Base-by-base conservation (phyloP, 2,888 invertebrate genomes). In the Drosophila buzzatii region DNA sequence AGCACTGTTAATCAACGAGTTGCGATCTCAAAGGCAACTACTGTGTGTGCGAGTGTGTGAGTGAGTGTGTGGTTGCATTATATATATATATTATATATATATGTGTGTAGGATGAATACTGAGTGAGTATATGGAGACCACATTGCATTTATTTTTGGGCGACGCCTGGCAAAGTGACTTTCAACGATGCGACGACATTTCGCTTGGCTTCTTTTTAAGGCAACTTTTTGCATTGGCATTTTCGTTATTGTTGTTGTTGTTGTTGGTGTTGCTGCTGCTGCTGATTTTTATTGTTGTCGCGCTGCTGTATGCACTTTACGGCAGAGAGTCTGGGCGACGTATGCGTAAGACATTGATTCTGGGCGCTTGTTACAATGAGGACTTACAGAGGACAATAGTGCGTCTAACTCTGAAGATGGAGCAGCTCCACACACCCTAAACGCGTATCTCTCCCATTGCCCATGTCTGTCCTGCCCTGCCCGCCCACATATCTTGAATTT, bases 341-440 rank as follows among this genome's bases (percentile, higher is more conserved):
- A 82, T 89, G 90, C 88, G 83, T 82, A 85, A 82, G 85, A 81
- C 83, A 81, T 78, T 78, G 90, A 90, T 92, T 91, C 92, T 92
- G 92, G 76, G 91, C 91, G 82, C 92, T 92, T 92, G 92, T 91
- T 92, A 89, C 91, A 91, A 91, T 89, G 92, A 92, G 92, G 92
- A 92, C 92, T 92, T 92, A 73, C 91, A 92, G 92, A 92, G 92
- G 92, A 92, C 92, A 92, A 92, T 92, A 92, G 92, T 92, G 92
- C 92, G 92, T 92, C 92, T 92, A 92, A 92, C 81, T 86, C 61
- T 35, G n/a, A 35, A 45, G 45, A 51, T 67, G 45, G 53, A 63
- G 58, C 68, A 67, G 65, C 77, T 60, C 3, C 14, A 57, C 78
- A 74, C 78, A 74, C 78, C 81, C 75, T 75, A 81, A 72, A 47